These are phyloP conservation scores for Kryptopterus vitreolus DNA, from an alignment of 2,797 vertebrate species.

Conservation along the genomic window DNA sequence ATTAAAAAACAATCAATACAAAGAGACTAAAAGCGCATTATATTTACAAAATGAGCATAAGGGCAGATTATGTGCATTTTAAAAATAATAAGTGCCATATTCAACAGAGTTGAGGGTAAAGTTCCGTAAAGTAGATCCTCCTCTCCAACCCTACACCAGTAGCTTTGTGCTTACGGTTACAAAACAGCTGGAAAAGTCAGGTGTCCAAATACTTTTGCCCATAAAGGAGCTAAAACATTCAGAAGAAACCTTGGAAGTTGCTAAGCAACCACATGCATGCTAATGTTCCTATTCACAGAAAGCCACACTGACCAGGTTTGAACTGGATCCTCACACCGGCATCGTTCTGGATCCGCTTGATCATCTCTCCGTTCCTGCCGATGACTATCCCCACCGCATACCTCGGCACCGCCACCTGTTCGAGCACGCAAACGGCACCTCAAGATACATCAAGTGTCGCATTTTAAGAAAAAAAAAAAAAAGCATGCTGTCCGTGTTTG, in stretches of 20 bases:
- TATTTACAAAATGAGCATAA: too few species aligned
- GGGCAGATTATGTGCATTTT: too few species aligned
- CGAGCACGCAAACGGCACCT: background rate
- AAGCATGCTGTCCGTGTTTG: background rate
- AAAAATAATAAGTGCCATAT: too few species aligned
- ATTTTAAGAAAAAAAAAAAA: background rate
- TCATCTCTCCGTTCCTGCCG: conserved; percentile 98
- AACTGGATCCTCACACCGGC: conserved; percentile 98
- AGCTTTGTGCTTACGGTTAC: too few species aligned
- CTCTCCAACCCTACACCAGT: too few species aligned
- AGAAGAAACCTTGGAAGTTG: background rate
- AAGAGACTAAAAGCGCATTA: background rate
- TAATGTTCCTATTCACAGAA: background rate
- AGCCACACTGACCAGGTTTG: conserved; percentile 85
- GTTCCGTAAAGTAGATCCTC: too few species aligned
- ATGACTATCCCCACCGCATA: conserved; percentile 98
- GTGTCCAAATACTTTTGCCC: too few species aligned
- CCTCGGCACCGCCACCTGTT: conserved; percentile 91
- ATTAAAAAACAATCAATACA: background rate
- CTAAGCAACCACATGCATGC: background rate
- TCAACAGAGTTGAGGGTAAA: too few species aligned
- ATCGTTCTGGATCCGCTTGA: conserved; percentile 98
- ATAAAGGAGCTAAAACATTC: background rate
- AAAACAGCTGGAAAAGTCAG: too few species aligned
- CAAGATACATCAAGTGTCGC: background rate